Percentiles rank a stretch among this genome's conserved stretches.
These are phyloP conservation scores for Parnassius orleans DNA, from an alignment of 2,888 invertebrate species.

Conservation along the genomic window DNA sequence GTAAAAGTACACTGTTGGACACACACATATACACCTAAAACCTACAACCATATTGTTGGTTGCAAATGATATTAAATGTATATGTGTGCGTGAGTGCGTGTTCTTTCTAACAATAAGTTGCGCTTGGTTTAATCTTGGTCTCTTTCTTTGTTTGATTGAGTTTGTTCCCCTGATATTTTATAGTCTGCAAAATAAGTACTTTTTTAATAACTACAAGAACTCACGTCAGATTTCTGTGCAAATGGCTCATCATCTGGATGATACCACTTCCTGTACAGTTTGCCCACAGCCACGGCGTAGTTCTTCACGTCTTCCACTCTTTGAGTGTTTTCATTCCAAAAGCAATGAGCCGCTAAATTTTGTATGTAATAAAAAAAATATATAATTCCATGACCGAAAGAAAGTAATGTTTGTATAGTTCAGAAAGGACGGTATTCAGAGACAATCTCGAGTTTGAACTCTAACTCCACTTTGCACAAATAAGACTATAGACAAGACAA, in stretches of 20 bases:
- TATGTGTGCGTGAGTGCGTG: too few species aligned
- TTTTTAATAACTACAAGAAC: constrained; percentile 21
- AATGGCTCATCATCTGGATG: constrained; percentile 33
- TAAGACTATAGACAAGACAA: neutral
- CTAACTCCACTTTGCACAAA: neutral
- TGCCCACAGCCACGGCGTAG: constrained; percentile 56
- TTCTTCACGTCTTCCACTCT: constrained; percentile 36
- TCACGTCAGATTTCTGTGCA: constrained; percentile 54
- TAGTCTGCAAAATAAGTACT: neutral
- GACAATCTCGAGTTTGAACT: neutral
- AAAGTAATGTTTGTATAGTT: neutral
- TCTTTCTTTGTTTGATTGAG: too few species aligned
- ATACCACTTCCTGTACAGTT: constrained; percentile 54
- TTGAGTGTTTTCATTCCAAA: constrained; percentile 43
- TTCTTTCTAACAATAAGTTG: too few species aligned
- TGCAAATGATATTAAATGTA: too few species aligned
- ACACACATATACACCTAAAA: too few species aligned
- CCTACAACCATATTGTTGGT: too few species aligned
- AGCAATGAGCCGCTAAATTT: constrained; percentile 56
- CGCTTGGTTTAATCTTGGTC: too few species aligned
- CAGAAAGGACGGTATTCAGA: neutral
- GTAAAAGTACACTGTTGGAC: too few species aligned
- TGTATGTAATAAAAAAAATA: neutral
- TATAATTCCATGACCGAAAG: neutral
- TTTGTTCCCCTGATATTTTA: neutral